These are phyloP conservation scores for Scopus umbretta DNA, from an alignment of 2,113 vertebrate genomes.

Conservation along the genomic window DNA sequence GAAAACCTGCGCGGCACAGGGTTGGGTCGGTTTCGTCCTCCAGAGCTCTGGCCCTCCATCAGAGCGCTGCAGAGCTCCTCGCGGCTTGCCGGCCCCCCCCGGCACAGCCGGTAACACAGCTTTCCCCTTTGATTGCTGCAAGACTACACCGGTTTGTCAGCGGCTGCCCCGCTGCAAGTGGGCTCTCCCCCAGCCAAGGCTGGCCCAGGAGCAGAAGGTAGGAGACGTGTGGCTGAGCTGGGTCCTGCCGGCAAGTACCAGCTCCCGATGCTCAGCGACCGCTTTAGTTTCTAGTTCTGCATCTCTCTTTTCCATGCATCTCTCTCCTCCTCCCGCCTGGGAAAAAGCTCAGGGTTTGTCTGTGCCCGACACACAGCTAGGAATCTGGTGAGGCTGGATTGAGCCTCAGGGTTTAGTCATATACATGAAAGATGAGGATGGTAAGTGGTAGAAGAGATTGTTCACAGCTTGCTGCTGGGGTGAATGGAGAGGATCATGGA, in stretches of 20 bases:
- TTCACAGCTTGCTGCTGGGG: constrained; percentile 15
- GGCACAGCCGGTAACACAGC: background rate
- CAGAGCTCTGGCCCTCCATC: background rate
- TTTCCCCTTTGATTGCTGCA: constrained; percentile 41
- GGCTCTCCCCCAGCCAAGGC: background rate
- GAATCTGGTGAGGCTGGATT: background rate
- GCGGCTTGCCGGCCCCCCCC: background rate
- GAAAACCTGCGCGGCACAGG: accelerated
- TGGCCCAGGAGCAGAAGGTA: constrained; percentile 66
- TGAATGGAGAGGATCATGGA: background rate
- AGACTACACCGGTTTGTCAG: constrained; percentile 46
- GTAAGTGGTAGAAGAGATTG: background rate
- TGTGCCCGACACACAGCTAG: background rate
- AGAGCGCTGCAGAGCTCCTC: background rate
- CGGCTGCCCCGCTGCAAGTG: constrained; percentile 31
- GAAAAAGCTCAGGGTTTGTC: background rate
- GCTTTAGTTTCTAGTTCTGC: background rate
- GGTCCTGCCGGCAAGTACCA: background rate
- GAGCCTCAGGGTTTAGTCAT: background rate
- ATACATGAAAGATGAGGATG: background rate
- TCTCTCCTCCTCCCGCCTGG: background rate
- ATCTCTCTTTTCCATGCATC: background rate
- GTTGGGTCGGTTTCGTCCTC: background rate
- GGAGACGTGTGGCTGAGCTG: background rate
- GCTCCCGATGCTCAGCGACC: accelerated